Conservation (phyloP, 2,797 vertebrate species). For the Trachurus trachurus region DNA sequence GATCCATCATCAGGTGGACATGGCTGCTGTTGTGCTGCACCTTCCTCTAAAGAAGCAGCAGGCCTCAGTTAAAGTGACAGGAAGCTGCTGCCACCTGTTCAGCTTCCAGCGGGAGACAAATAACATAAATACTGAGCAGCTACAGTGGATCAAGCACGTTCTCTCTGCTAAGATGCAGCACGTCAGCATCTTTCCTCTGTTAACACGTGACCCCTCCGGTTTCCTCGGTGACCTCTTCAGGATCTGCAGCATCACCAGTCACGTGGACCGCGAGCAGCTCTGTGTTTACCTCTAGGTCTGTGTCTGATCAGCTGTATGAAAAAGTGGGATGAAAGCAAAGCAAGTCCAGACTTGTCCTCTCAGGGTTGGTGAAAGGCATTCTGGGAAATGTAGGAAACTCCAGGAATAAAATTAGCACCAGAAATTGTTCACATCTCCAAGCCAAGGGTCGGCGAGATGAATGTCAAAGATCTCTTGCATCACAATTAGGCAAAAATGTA, state of each 20-base stretch:
- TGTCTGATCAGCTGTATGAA: neutral
- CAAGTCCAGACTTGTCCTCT: conserved; percentile 8
- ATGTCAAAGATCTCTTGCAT: neutral
- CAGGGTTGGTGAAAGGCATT: conserved; percentile 11
- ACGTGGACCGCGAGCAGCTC: no score
- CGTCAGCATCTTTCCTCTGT: neutral
- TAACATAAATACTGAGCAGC: neutral
- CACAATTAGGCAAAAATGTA: conserved; percentile 26
- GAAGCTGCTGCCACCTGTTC: neutral
- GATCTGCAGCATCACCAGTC: no score
- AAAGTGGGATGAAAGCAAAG: neutral
- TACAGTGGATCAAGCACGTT: neutral
- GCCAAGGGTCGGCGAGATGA: no score
- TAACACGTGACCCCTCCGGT: neutral
- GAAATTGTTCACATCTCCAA: neutral
- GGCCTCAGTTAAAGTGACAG: neutral
- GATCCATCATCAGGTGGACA: conserved; percentile 18
- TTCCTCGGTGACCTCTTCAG: neutral
- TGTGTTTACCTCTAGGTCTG: neutral
- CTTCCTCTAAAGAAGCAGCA: neutral
- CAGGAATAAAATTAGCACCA: neutral
- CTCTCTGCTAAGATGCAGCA: neutral
- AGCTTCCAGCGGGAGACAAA: neutral
- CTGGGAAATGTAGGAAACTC: conserved; percentile 32
- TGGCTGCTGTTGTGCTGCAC: neutral